Evolutionary conservation across 2,888 invertebrate genomes (phyloP).

Genomic region (Eretmocerus hayati): DNA sequence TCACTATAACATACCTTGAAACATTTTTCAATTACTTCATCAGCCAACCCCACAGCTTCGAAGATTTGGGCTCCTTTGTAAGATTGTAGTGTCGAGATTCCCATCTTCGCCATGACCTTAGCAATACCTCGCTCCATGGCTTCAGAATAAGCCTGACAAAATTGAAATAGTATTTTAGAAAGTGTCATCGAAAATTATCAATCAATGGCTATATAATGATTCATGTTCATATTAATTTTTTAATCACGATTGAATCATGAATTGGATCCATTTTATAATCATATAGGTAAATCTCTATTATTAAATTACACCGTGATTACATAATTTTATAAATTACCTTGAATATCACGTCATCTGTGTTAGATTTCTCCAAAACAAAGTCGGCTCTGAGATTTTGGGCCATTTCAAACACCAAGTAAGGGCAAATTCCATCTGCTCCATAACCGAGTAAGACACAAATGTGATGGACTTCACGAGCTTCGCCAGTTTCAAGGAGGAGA

Average conservation of each 20-base stretch:
- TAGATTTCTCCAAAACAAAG: constrained; percentile 68
- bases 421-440: constrained; percentile 97
- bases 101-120: constrained; percentile 99
- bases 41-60: constrained; percentile 91
- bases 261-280: constrained; percentile 22
- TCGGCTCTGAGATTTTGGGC: constrained; percentile 80
- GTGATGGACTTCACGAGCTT: constrained; percentile 94
- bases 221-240: constrained; percentile 10
- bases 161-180: constrained; percentile 4
- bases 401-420: constrained; percentile 92
- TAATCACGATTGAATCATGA: constrained; percentile 13
- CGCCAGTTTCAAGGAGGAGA: constrained; percentile 89
- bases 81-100: constrained; percentile 95
- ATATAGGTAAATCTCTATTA: constrained; percentile 1
- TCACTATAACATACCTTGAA: constrained; percentile 61
- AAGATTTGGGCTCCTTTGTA: constrained; percentile 99
- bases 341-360: constrained; percentile 76
- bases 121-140: constrained; percentile 87
- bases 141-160: constrained; percentile 67
- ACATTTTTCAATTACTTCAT: constrained; percentile 90
- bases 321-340: constrained; percentile 47
- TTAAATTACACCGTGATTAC: background rate
- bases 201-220: background rate
- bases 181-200: background rate
- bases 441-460: constrained; percentile 92